Evolutionary conservation across 1,140 invertebrate genomes (phyloP), one percentile per base, ranked within the genome.

Genomic region (Bactericera cockerelli): DNA sequence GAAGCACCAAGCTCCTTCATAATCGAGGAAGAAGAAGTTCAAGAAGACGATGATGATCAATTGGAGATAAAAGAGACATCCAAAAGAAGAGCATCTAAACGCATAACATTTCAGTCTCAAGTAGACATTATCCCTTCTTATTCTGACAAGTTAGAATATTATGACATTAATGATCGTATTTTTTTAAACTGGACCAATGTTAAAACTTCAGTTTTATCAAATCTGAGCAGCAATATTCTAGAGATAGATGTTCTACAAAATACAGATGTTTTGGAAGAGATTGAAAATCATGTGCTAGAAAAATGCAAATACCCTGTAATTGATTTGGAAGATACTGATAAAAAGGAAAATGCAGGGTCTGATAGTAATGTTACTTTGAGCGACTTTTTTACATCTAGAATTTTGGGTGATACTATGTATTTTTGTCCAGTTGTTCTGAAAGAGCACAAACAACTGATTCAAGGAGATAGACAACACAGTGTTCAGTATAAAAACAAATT

Each of bases 401-500:
- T 11, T 36, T 16, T 36, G 10, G 33, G 33, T 10, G 33, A 36
- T 11, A 36, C 33, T 36, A 11, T 36, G 22, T 49, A 19, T 49
- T 31, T 31, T 49, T 49, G 42, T 49, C 42, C 42, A 19, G 42
- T 49, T 49, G n/a, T 16, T 22, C 19, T 49, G n/a, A 49, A 49
- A 22, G 42, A 49, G 19, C n/a, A 49, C 22, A 49, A 49, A 49
- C 22, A 22, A 8, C 42, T 49, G 4, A 49, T n/a, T 8, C 6
- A 49, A 49, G 42, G 42, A 8, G 19, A 49, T n/a, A 10, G 4
- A 22, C 4, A 16, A 49, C 42, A 49, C 19, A 16, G 4, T 49
- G 42, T 49, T n/a, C 42, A 49, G 19, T 49, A 49, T n/a, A 49
- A 49, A n/a, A 49, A 49, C n/a, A 49, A 22, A 49, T 10, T 22